A percentile compares a stretch with the other conserved stretches of the same genome.
These are phyloP conservation scores for Ophioninae sp. DNA, from an alignment of 2,888 invertebrate genomes.

Conservation along the genomic window DNA sequence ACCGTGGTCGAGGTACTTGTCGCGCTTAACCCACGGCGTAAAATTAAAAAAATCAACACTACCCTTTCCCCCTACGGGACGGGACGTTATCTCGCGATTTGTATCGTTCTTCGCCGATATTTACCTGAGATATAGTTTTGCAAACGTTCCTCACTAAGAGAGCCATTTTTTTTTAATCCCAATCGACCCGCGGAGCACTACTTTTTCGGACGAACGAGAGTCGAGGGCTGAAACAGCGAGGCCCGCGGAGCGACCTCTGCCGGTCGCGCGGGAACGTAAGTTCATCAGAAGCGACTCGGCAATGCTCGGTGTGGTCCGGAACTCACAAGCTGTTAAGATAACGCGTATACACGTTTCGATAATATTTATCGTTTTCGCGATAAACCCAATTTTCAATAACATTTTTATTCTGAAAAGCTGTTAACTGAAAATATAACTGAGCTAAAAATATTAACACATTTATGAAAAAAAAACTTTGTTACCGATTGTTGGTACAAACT, in stretches of 20 bases:
- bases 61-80: neutral
- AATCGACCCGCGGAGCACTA: constrained; percentile 45
- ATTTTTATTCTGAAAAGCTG: neutral
- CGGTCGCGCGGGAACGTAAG: constrained; percentile 3
- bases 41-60: neutral
- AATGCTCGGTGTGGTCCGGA: constrained; percentile 28
- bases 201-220: constrained; percentile 49
- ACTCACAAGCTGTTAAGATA: neutral
- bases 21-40: neutral
- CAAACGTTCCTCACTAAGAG: constrained; percentile 75
- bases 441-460: no score
- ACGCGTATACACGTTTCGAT: neutral
- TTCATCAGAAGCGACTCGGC: constrained; percentile 33
- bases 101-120: constrained; percentile 14
- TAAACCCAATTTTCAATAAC: no score
- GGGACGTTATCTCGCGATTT: neutral
- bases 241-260: constrained; percentile 28
- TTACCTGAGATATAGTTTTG: constrained; percentile 75
- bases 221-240: constrained; percentile 7
- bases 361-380: neutral
- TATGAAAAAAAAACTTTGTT: neutral
- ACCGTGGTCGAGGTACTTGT: constrained; percentile 3
- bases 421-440: no score
- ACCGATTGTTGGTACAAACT: neutral
- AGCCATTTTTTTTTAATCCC: constrained; percentile 73